Evolutionary conservation across 2,797 vertebrate species (phyloP).

Genomic region (Pseudochirops corinnae): DNA sequence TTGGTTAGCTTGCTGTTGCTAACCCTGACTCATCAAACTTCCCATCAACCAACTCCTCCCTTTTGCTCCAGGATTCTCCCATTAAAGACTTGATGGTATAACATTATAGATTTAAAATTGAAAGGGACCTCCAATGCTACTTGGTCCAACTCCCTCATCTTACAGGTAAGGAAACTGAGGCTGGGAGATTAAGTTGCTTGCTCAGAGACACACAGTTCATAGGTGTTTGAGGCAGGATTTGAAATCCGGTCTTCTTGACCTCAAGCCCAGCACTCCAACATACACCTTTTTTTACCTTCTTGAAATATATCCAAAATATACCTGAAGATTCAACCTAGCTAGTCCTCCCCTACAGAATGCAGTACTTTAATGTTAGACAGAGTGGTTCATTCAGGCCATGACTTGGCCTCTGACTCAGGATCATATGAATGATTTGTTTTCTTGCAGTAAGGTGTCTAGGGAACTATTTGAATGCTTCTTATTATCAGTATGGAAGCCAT

Average conservation of each 20-base stretch:
- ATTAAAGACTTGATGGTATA: neutral
- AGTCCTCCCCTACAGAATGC: neutral
- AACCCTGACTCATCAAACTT: neutral
- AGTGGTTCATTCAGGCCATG: neutral
- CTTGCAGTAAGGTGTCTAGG: neutral
- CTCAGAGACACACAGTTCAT: neutral
- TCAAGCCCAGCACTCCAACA: no score
- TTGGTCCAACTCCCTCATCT: neutral
- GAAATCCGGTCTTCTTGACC: neutral
- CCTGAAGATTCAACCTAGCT: neutral
- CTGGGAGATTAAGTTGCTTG: neutral
- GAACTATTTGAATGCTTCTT: slow-evolving; percentile 4
- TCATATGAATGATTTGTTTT: neutral
- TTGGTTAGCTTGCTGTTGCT: neutral
- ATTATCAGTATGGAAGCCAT: neutral
- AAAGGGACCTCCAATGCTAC: neutral
- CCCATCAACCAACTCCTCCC: neutral
- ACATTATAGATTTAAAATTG: neutral
- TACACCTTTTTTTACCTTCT: no score
- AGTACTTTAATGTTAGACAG: slow-evolving; percentile 18
- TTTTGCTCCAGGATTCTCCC: neutral
- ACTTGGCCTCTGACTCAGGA: neutral
- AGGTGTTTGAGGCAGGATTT: neutral
- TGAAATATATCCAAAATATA: no score
- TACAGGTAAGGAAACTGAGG: neutral